phyloP scores from a whole-genome alignment of 2,113 vertebrate genomes.

The Nanger granti region DNA sequence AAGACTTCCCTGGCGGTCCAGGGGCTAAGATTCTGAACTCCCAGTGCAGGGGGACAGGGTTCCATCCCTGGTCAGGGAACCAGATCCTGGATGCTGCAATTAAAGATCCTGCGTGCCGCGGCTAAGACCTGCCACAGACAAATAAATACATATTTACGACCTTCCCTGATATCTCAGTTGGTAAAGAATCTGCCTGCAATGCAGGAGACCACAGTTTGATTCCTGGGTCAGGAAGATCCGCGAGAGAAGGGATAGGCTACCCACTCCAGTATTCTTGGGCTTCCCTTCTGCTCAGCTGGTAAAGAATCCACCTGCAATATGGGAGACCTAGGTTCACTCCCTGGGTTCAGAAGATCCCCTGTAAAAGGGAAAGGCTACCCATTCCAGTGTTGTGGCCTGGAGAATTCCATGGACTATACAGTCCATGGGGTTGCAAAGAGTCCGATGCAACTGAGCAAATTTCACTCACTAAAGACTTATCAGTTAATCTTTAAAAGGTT shows the following conservation, averaged over 20 bases:
- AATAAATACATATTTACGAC: background rate
- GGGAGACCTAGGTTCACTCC: background rate
- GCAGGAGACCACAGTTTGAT: background rate
- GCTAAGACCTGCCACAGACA: background rate
- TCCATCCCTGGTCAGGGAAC: background rate
- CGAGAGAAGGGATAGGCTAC: background rate
- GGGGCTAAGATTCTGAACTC: background rate
- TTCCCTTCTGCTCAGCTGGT: background rate
- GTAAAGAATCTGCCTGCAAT: background rate
- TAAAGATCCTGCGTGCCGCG: background rate
- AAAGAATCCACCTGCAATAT: background rate
- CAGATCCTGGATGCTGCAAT: background rate
- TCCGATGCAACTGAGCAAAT: background rate
- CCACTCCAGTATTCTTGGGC: background rate
- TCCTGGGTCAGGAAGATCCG: accelerated
- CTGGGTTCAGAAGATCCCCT: background rate
- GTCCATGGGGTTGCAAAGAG: accelerated
- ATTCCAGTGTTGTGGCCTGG: background rate
- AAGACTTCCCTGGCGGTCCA: background rate
- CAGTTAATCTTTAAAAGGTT: background rate
- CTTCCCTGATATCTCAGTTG: background rate
- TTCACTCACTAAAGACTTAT: background rate
- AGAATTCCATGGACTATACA: background rate
- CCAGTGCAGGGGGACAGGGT: accelerated
- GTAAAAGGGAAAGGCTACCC: background rate